Percentiles rank a stretch among this genome's conserved stretches.
phyloP scores from a whole-genome alignment of 2,797 vertebrate genomes.

The Oreochromis mossambicus region DNA sequence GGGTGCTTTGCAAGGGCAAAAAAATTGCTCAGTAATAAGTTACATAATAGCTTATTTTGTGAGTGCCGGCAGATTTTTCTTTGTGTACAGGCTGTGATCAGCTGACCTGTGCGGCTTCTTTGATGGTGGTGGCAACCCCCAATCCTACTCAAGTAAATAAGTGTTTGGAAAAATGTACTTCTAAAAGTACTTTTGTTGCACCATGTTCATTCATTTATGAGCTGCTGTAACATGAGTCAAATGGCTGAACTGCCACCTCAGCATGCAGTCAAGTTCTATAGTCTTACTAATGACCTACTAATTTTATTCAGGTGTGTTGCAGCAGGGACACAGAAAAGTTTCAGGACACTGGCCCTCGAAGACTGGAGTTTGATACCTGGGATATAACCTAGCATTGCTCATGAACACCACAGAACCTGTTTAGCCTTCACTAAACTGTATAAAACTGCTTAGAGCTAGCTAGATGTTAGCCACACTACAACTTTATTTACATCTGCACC shows the following conservation, averaged over 20 bases:
- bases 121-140: background rate
- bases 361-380: background rate
- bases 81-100: background rate
- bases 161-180: background rate
- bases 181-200: background rate
- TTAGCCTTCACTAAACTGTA: accelerated
- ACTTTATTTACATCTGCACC: background rate
- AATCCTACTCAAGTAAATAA: background rate
- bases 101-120: background rate
- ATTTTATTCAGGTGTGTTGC: background rate
- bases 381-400: background rate
- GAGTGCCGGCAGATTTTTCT: background rate
- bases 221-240: background rate
- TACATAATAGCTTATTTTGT: background rate
- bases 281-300: background rate
- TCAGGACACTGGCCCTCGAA: background rate
- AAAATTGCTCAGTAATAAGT: background rate
- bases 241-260: background rate
- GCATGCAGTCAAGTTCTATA: background rate
- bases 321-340: accelerated
- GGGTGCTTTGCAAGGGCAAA: background rate
- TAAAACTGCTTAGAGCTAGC: background rate
- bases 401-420: background rate
- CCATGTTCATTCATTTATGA: background rate
- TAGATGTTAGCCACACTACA: background rate